These are phyloP conservation scores for Oplegnathus fasciatus DNA, from an alignment of 2,113 vertebrate genomes.

Conservation along the genomic window DNA sequence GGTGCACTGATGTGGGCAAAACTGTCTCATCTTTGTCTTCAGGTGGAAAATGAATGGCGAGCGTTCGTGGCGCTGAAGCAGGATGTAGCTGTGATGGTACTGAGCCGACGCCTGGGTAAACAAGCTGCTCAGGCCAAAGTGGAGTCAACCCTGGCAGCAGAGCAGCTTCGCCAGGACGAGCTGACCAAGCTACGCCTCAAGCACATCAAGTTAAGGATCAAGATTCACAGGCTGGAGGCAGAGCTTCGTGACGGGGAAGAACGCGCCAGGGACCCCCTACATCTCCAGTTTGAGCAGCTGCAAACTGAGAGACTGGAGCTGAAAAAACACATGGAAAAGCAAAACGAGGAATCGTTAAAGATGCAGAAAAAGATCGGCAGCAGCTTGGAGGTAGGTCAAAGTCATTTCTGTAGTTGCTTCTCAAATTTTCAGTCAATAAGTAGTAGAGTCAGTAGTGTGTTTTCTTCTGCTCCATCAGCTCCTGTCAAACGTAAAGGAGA, in stretches of 20 bases:
- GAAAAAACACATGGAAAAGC: constrained; percentile 76
- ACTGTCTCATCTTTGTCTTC: background rate
- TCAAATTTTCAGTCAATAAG: background rate
- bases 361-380: constrained; percentile 81
- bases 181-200: constrained; percentile 75
- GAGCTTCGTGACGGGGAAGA: constrained; percentile 73
- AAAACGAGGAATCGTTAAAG: constrained; percentile 81
- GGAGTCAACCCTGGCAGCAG: constrained; percentile 75
- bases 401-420: background rate
- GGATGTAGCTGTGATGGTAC: constrained; percentile 68
- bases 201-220: constrained; percentile 85
- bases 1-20: background rate
- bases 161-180: constrained; percentile 79
- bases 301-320: constrained; percentile 86
- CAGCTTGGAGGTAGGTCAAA: constrained; percentile 69
- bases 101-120: constrained; percentile 69
- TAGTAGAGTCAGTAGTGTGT: background rate
- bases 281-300: constrained; percentile 84
- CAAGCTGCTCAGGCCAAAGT: constrained; percentile 69
- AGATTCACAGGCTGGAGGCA: constrained; percentile 74
- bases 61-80: constrained; percentile 77
- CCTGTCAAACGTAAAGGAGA: constrained; percentile 89
- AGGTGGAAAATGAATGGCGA: constrained; percentile 81
- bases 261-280: constrained; percentile 64
- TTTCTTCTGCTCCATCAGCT: constrained; percentile 43